Evolutionary conservation across 2,113 vertebrate genomes (phyloP).

Genomic region (Erpornis zantholeuca): DNA sequence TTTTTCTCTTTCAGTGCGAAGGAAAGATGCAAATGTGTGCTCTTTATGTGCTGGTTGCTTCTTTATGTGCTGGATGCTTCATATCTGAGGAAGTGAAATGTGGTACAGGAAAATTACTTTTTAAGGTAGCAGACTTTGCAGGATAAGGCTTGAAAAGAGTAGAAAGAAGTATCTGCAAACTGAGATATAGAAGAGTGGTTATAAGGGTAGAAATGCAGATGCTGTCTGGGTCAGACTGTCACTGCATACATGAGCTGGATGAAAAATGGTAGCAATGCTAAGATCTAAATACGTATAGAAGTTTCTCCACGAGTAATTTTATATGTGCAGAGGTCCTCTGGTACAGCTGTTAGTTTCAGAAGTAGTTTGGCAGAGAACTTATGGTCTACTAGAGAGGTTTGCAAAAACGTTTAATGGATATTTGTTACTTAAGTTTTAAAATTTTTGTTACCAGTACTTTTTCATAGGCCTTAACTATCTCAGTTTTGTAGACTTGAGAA

Average conservation of each 20-base stretch:
- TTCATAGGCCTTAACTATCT: not conserved
- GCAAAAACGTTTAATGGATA: not conserved
- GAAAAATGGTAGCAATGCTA: not conserved
- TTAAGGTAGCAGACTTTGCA: not conserved
- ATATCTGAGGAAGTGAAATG: not conserved
- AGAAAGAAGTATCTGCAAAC: not conserved
- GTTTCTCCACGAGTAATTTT: not conserved
- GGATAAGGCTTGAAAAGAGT: not conserved
- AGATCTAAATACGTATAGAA: not conserved
- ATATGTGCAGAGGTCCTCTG: not conserved
- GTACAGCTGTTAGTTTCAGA: not conserved
- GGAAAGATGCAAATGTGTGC: not conserved
- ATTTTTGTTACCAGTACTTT: not conserved
- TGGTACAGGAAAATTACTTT: not conserved
- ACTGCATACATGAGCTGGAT: not conserved
- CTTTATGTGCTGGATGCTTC: not conserved
- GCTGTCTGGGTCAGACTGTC: not conserved
- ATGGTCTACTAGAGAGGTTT: not conserved
- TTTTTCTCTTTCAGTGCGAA: not conserved
- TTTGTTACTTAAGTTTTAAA: not conserved
- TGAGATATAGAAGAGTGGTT: not conserved
- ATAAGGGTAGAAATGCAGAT: not conserved
- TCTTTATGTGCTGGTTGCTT: not conserved
- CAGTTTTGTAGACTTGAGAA: not conserved
- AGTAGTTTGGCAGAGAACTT: not conserved